phyloP scores from a whole-genome alignment of 2,797 vertebrate genomes.

The Hozukius guyotensis region DNA sequence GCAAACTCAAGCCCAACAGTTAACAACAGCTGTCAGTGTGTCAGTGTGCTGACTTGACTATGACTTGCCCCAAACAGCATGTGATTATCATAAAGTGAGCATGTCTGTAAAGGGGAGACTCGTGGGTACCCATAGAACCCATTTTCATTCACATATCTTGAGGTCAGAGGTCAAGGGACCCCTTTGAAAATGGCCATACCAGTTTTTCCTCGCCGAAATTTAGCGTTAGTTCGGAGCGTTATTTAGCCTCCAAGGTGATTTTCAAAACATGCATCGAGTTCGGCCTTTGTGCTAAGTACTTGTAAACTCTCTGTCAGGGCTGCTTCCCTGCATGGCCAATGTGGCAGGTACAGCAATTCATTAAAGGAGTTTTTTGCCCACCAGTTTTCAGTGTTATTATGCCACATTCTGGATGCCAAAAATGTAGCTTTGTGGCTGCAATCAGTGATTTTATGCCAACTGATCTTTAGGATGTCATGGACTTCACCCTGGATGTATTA shows the following conservation, averaged over 20 bases:
- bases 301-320: background rate
- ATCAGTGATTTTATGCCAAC: constrained; percentile 27
- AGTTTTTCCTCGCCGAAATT: too few species aligned
- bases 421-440: constrained; percentile 4
- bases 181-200: too few species aligned
- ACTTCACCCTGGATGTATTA: constrained; percentile 36
- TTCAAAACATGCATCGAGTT: background rate
- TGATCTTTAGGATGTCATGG: constrained; percentile 42
- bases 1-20: too few species aligned
- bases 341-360: constrained; percentile 11
- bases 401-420: background rate
- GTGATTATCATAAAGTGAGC: too few species aligned
- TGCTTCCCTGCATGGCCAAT: background rate
- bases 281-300: background rate
- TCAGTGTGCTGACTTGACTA: too few species aligned
- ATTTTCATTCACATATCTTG: too few species aligned
- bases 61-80: too few species aligned
- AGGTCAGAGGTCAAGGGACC: too few species aligned
- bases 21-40: too few species aligned
- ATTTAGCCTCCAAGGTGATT: background rate
- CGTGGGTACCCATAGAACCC: rapidly evolving
- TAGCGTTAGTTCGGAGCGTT: too few species aligned
- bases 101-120: too few species aligned
- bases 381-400: background rate
- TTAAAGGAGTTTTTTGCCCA: background rate